A percentile compares a stretch with the other conserved stretches of the same genome.
Evolutionary conservation across 2,113 vertebrate genomes (phyloP).

Genomic region (Aramus guarauna): DNA sequence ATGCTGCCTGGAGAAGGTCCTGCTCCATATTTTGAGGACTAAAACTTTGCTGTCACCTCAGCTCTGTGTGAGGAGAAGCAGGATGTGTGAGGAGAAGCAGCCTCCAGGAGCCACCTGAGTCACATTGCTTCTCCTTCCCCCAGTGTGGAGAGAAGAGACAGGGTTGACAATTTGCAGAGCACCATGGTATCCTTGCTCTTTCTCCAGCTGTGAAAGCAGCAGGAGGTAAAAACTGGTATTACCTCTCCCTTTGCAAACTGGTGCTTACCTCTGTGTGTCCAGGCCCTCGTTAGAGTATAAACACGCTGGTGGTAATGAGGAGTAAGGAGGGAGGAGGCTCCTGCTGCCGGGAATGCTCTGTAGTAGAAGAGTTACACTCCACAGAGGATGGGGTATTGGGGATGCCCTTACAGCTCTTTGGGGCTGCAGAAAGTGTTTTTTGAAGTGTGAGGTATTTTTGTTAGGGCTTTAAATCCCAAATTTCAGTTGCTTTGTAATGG

Average conservation of each 20-base stretch:
- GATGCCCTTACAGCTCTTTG: background rate
- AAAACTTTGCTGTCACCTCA: background rate
- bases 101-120: background rate
- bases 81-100: background rate
- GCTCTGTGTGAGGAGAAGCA: background rate
- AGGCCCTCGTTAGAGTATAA: background rate
- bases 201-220: background rate
- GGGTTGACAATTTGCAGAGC: background rate
- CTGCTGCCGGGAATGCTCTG: background rate
- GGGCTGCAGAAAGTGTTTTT: background rate
- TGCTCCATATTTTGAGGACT: background rate
- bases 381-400: background rate
- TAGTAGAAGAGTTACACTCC: background rate
- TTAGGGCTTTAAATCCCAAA: background rate
- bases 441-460: background rate
- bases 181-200: background rate
- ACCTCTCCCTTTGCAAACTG: background rate
- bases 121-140: background rate
- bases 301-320: background rate
- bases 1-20: background rate
- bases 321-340: background rate
- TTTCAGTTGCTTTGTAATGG: background rate
- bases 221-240: background rate
- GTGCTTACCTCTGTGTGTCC: accelerated
- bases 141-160: background rate